These are phyloP conservation scores for Athetis lepigone DNA, from an alignment of 2,888 invertebrate species.

Conservation along the genomic window DNA sequence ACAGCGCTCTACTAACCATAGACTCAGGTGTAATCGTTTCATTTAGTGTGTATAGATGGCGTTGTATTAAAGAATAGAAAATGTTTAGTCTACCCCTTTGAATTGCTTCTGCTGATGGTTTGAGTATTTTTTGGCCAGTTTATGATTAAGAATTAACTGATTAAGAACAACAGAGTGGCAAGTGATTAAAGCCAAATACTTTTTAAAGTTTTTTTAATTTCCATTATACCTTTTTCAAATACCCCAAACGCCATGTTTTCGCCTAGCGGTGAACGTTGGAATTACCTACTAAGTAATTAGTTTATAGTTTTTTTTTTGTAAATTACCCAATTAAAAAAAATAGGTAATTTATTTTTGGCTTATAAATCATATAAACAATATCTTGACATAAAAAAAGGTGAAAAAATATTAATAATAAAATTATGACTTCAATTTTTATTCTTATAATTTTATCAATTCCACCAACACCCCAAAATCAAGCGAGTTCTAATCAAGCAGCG, in stretches of 20 bases:
- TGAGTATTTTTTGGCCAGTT: neutral
- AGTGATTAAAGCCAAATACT: too few relatives aligned
- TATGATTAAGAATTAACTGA: neutral
- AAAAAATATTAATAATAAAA: neutral
- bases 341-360: too few relatives aligned
- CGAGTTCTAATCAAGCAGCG: constrained; percentile 49
- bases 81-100: neutral
- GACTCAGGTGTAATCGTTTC: constrained; percentile 2
- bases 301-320: too few relatives aligned
- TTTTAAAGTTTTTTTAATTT: too few relatives aligned
- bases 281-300: constrained; percentile 1
- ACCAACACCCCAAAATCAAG: constrained; percentile 1
- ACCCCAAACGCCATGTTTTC: constrained; percentile 12
- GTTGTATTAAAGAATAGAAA: constrained; percentile 7
- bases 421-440: neutral
- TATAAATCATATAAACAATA: too few relatives aligned
- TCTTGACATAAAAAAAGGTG: too few relatives aligned
- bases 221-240: too few relatives aligned
- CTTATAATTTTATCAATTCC: constrained; percentile 6
- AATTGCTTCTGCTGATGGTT: neutral
- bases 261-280: constrained; percentile 4
- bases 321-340: too few relatives aligned
- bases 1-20: neutral
- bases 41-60: constrained; percentile 45
- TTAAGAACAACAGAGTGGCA: too few relatives aligned